Conservation (phyloP, 2,888 invertebrate genomes). For the Phengaris alcon region DNA sequence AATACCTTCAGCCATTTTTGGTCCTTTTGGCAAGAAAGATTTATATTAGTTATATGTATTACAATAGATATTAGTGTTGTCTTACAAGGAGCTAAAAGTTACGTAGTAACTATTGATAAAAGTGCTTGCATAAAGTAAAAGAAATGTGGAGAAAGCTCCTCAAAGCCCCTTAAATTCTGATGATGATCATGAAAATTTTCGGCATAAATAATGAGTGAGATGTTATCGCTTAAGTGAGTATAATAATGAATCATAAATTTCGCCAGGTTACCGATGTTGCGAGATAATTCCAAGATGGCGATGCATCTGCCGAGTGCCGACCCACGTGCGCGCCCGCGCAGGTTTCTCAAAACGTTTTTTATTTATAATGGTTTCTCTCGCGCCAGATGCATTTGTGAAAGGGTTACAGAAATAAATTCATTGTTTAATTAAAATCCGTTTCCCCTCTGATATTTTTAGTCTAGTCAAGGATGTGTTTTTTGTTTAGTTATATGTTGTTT, state of each 20-base stretch:
- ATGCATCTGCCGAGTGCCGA: slow-evolving; percentile 73
- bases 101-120: no score
- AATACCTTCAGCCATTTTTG: not conserved
- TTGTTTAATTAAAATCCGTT: slow-evolving; percentile 67
- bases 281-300: slow-evolving; percentile 56
- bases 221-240: slow-evolving; percentile 49
- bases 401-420: slow-evolving; percentile 56
- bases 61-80: not conserved
- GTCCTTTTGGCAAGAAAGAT: not conserved
- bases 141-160: not conserved
- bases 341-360: slow-evolving; percentile 60
- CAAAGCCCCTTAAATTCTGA: not conserved
- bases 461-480: slow-evolving; percentile 30
- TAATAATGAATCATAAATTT: slow-evolving; percentile 65
- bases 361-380: slow-evolving; percentile 70
- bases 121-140: not conserved
- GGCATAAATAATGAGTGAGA: slow-evolving; percentile 38
- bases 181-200: slow-evolving; percentile 8
- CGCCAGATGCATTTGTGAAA: slow-evolving; percentile 71
- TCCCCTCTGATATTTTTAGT: slow-evolving; percentile 48
- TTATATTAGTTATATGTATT: not conserved
- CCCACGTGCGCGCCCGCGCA: slow-evolving; percentile 74
- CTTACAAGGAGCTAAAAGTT: not conserved
- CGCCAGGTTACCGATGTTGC: slow-evolving; percentile 59
- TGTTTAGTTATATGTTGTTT: slow-evolving; percentile 23